Evolutionary conservation across 2,797 vertebrate genomes (phyloP), one percentile per base, ranked within the genome.

Genomic region (Cuniculus paca): DNA sequence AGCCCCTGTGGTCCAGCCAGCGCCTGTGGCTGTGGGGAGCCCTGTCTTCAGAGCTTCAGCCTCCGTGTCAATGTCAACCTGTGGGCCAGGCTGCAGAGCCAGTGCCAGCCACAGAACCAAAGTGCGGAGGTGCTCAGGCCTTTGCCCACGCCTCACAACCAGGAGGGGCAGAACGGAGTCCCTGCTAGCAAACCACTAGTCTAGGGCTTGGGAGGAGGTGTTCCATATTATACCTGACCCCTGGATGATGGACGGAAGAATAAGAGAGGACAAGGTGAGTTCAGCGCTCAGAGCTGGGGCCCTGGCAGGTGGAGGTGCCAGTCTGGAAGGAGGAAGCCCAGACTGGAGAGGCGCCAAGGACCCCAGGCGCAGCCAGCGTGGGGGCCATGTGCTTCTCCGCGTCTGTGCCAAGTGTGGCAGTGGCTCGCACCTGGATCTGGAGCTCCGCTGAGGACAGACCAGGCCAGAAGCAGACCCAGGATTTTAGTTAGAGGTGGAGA

Each of bases 171-270:
- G 74, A 63, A 12, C 10, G 45, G 48, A 93, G 22, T 42, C 6
- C 26, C 84, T 26, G 68, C 63, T 48, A 52, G 90, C 87, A 96
- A 94, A 95, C 31, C 1, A 8, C 85, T 61, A 88, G 60, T 17
- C 19, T 34, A 14, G 56, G 74, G 13, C 6, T 6, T 48, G 28
- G 26, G 63, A 68, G 34, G 52, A 7, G 19, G 52, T 31, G 52
- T 70, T 54, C 22, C 7, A 31, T 5, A 45, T 56, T 68, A 52
- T 20, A 56, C 61, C 48, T 68, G 26, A 26, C 88, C 45, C 34
- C 56, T 42, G 60, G 92, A 72, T 12, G 26, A 86, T 89, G 36
- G 89, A 91, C 72, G 34, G 52, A 28, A 31, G 58, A 85, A 45
- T 36, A 84, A 86, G 85, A 72, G 36, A 79, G 90, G 31, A 91